Conservation (phyloP, 2,888 invertebrate species). For the Apomyelois bistriatella region DNA sequence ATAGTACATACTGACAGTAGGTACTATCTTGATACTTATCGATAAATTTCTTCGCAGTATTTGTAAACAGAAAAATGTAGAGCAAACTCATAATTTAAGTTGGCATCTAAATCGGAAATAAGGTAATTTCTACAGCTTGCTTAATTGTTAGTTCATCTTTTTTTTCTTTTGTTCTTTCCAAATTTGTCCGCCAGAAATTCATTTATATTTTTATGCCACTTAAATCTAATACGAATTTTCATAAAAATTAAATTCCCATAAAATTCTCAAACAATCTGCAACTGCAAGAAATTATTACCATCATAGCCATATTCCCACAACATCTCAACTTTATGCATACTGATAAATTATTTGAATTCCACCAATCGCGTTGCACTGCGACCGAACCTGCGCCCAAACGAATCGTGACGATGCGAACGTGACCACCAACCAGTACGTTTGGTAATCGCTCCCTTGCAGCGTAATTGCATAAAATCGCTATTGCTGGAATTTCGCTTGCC, state of each 20-base stretch:
- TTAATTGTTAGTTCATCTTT: no score
- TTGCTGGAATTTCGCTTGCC: conserved; percentile 20
- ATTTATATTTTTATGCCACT: no score
- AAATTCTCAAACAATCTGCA: neutral
- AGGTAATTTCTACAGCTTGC: no score
- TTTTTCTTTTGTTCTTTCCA: no score
- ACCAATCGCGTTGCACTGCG: neutral
- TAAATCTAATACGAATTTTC: no score
- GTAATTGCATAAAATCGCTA: conserved; percentile 23
- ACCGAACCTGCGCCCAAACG: conserved; percentile 7
- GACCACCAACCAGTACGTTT: neutral
- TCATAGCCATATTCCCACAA: neutral
- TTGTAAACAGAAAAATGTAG: no score
- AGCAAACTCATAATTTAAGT: no score
- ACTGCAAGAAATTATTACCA: neutral
- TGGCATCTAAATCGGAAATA: no score
- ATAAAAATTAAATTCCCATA: neutral
- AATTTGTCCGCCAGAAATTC: no score
- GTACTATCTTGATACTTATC: no score
- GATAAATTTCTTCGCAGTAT: no score
- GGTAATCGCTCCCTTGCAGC: conserved; percentile 9
- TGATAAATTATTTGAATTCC: conserved; percentile 9
- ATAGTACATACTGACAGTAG: no score
- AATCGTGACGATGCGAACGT: conserved; percentile 7
- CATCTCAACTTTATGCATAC: neutral